Evolutionary conservation across 2,888 invertebrate genomes (phyloP), one percentile per base, ranked within the genome.

Genomic region (Chorisops tibialis): DNA sequence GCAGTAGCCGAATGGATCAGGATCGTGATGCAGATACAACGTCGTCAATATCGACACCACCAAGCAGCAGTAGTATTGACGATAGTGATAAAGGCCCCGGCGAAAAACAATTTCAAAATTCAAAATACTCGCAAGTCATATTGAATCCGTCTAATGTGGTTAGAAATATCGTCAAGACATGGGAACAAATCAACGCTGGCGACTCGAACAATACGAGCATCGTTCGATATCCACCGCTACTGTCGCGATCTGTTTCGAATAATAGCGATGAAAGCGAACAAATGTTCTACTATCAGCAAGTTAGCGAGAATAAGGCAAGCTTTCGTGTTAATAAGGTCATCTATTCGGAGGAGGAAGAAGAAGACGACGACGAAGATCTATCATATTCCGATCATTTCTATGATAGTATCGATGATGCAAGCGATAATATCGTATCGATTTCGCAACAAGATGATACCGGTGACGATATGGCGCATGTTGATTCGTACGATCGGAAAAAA

Each of bases 391-490:
- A 59, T 38, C 50, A 66, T 51, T 69, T 67, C 59, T 69, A 65
- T 60, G 69, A 69, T 61, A 68, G 67, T 38, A 69, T 69, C 37
- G 69, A 69, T 49, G 35, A 64, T 65, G 60, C 63, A 14, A 52
- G 58, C 16, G 58, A 59, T 21, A 59, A 62, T 43, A 63, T 63
- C 14, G 16, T 61, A 16, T 63, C 65, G 6, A 59, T 63, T 2
- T 49, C 48, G 2, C 54, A 63, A 43, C 60, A 63, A 19, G 64
- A 64, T 30, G 56, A 56, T 43, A 68, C 63, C 30, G 67, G 68
- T 30, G 69, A 69, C 62, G 65, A 59, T 38, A 67, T 69, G 68
- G 68, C 68, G 11, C 67, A 68, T 59, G 56, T 65, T 48, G 62
- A 64, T 56, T 67, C 66, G n/a, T 64, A 62, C 48, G 64, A 67